Base-by-base conservation (phyloP, 2,113 vertebrate genomes). In the Scytalopus superciliaris region DNA sequence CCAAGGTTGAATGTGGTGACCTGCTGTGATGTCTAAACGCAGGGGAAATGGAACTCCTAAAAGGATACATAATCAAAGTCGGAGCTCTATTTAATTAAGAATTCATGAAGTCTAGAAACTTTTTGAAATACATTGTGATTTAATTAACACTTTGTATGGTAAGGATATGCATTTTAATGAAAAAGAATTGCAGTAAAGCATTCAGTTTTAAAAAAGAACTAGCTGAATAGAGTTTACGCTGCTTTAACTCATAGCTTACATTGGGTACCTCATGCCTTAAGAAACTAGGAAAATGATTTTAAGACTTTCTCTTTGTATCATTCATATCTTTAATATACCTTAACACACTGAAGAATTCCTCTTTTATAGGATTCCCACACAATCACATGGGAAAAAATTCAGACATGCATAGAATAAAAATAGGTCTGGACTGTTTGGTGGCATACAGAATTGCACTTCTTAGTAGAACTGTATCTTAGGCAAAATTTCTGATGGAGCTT, bases 41-140 rank as follows among this genome's bases (percentile, higher is more conserved):
- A 42, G 27, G 35, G 47, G 67, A 70, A 87, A 10, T 14, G 52
- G 27, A 87, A n/a, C 57, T 87, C 82, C 83, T 89, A 60, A 94
- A 31, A 88, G 30, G 23, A 62, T 56, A 77, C 1, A 1, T 70
- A 93, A 85, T 21, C 28, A 91, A 82, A 96, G 57, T 39, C 33
- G 86, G 56, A 84, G 59, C 53, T 94, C 15, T 92, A 52, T 90
- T 96, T 92, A 92, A 89, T 87, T 92, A 96, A 60, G 19, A 89
- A 85, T 73, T 94, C 15, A 15, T 33, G 37, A 89, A 82, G 14
- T 90, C 81, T 94, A 74, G 42, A 90, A 96, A 80, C 33, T 72
- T 96, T 66, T 39, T 80, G 31, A 96, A 94, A 93, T 69, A 66
- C 21, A 60, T 13, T 60, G 85, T 73, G 18, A 74, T 90, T 89